These are phyloP conservation scores for Poecilia velifera DNA, from an alignment of 2,797 vertebrate genomes.

Conservation along the genomic window DNA sequence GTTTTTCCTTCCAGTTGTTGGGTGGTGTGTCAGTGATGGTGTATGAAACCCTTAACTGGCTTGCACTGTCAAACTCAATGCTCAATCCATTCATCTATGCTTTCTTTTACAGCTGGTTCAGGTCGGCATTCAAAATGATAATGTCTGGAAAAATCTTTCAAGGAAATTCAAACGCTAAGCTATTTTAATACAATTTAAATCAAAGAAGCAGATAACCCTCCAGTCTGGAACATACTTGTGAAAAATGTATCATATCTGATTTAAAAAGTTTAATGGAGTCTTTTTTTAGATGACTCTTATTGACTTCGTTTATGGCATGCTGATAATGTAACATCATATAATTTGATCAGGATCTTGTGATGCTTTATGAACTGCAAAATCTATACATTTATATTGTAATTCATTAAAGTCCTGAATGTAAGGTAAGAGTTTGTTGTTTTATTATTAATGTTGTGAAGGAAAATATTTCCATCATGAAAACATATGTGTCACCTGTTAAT, in stretches of 20 bases:
- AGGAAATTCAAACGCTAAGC: constrained; percentile 3
- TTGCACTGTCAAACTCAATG: constrained; percentile 81
- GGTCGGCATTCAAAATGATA: constrained; percentile 64
- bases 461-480: neutral
- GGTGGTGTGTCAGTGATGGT: neutral
- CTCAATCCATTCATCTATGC: constrained; percentile 90
- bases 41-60: constrained; percentile 1
- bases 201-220: neutral
- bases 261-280: neutral
- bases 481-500: neutral
- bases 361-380: too few species aligned
- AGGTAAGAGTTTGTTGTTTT: too few species aligned
- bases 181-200: neutral
- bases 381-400: too few species aligned
- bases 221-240: neutral
- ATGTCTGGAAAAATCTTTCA: constrained; percentile 45
- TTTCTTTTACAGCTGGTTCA: constrained; percentile 89
- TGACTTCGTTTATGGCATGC: neutral
- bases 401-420: too few species aligned
- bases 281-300: neutral
- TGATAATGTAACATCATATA: too few species aligned
- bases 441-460: too few species aligned
- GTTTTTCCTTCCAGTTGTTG: neutral
- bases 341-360: too few species aligned
- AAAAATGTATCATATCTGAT: neutral